phyloP scores from a whole-genome alignment of 2,888 invertebrate genomes.

The Ypsolopha sequella region DNA sequence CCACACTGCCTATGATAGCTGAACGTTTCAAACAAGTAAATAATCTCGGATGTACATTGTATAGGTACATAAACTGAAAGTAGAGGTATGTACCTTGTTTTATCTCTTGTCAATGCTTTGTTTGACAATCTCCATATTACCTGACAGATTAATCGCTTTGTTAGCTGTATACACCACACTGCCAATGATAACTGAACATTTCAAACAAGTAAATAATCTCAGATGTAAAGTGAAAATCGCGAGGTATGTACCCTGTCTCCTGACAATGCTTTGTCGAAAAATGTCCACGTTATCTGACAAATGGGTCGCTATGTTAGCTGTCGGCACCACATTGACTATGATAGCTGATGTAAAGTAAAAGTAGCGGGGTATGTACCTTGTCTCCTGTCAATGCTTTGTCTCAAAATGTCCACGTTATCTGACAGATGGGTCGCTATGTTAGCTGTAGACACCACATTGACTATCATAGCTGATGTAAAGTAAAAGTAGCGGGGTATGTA shows the following conservation, averaged over 20 bases:
- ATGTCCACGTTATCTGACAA: constrained; percentile 14
- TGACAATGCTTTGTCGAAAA: background rate
- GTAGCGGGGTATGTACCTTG: constrained; percentile 34
- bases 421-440: constrained; percentile 45
- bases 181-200: too few relatives aligned
- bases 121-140: constrained; percentile 64
- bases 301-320: constrained; percentile 52
- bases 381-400: background rate
- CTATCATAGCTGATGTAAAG: constrained; percentile 67
- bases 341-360: constrained; percentile 69
- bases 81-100: constrained; percentile 25
- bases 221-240: too few relatives aligned
- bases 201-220: too few relatives aligned
- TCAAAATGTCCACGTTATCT: too few relatives aligned
- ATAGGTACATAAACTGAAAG: constrained; percentile 49
- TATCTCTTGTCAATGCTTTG: constrained; percentile 47
- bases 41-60: constrained; percentile 63
- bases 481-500: constrained; percentile 52
- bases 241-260: background rate
- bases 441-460: constrained; percentile 63
- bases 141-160: constrained; percentile 32
- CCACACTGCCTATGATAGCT: constrained; percentile 63
- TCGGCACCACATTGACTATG: constrained; percentile 63
- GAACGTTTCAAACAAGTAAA: constrained; percentile 14
- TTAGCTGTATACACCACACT: constrained; percentile 16